Evolutionary conservation across 1,140 invertebrate genomes (phyloP), one percentile per base, ranked within the genome.

Genomic region (Limonius californicus): DNA sequence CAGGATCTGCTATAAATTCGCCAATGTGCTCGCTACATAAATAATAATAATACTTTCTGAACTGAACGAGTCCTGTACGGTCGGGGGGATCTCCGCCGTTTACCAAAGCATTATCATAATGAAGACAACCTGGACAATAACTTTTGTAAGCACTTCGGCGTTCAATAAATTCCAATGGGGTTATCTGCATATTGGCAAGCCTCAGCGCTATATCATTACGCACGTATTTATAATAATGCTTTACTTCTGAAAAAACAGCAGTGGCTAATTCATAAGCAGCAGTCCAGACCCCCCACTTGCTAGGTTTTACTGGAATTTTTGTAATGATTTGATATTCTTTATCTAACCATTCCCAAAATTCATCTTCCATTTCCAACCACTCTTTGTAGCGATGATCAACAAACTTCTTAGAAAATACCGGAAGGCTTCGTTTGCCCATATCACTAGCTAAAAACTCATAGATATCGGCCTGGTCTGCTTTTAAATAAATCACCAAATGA

Each of bases 101-200:
- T 7, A 60, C 74, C 30, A 82, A 67, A 18, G 62, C 62, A 57
- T 80, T 78, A 2, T 77, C 72, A 45, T 62, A 57, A 50, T 67
- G 67, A 15, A 83, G 68, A 72, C 84, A 86, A 42, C 78, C 60
- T 0, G 84, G 83, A 67, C 84, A 85, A 59, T 80, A 77, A 57
- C 78, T 74, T 70, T 79, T 77, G 64, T 75, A 84, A 15, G 21
- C 15, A 19, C 82, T 81, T 68, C 80, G 77, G 58, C 77, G 74
- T 20, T 74, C 64, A 55, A 76, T 57, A 64, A 85, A 84, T 63
- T 79, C 79, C 58, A 78, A 73, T 23, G 80, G 79, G 0, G 82
- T 80, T 1, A 73, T 77, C 35, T 71, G 62, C 73, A 75, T 72
- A 35, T 74, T 70, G 1, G 66, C 67, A 7, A 76, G 43, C 27